phyloP scores from a whole-genome alignment of 2,888 invertebrate species.

The Lithodes maja region DNA sequence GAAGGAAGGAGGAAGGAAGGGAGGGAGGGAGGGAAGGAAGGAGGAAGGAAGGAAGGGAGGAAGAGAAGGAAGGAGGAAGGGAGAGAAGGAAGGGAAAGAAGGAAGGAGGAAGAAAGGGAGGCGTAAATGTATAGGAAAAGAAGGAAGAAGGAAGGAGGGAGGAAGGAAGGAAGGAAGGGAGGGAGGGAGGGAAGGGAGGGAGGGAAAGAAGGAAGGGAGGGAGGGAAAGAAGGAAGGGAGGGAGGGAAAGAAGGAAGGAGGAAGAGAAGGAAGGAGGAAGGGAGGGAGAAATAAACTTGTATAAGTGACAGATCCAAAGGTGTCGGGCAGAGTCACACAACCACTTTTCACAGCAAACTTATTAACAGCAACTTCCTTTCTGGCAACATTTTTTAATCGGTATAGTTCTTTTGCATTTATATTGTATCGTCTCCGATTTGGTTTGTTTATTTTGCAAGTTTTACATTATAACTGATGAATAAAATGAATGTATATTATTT shows the following conservation, averaged over 20 bases:
- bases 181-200: not conserved
- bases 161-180: not conserved
- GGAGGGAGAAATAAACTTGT: not conserved
- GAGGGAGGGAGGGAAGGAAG: not conserved
- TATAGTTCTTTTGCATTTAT: too few species aligned
- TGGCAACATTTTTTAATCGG: too few species aligned
- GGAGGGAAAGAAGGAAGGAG: too few species aligned
- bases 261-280: too few species aligned
- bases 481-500: too few species aligned
- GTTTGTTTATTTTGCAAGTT: too few species aligned
- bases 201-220: not conserved
- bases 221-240: not conserved
- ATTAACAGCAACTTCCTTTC: too few species aligned
- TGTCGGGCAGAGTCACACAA: not conserved
- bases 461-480: too few species aligned
- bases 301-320: constrained; percentile 22
- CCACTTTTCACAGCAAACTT: too few species aligned
- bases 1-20: constrained; percentile 19
- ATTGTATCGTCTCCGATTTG: too few species aligned
- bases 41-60: constrained; percentile 63
- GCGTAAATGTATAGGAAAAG: not conserved
- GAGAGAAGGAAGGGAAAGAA: constrained; percentile 49
- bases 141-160: not conserved
- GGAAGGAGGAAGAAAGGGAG: not conserved
- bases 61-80: constrained; percentile 39